Conservation (phyloP, 2,113 vertebrate genomes). For the Gnathonemus echidnorhynchus region DNA sequence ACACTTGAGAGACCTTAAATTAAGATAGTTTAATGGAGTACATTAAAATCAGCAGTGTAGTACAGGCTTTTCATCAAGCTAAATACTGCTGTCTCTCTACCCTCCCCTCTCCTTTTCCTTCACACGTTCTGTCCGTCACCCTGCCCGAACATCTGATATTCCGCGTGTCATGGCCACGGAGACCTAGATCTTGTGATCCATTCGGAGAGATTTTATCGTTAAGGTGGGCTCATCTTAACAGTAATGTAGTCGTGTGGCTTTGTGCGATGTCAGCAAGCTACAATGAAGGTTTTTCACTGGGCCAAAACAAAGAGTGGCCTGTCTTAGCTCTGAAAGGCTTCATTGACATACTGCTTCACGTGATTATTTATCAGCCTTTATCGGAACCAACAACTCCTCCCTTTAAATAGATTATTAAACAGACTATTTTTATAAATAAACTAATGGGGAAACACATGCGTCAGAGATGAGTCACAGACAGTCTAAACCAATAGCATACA, state of each 20-base stretch:
- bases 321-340: conserved; percentile 10
- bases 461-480: background rate
- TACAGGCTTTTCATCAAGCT: background rate
- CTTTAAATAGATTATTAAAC: background rate
- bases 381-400: background rate
- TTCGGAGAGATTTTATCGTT: background rate
- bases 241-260: conserved; percentile 9
- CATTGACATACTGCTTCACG: conserved; percentile 6
- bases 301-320: conserved; percentile 7
- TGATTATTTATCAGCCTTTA: conserved; percentile 9
- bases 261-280: background rate
- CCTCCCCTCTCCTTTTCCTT: background rate
- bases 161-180: background rate
- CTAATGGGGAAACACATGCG: too few species aligned
- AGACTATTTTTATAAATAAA: background rate
- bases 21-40: background rate
- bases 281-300: background rate
- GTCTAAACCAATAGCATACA: background rate
- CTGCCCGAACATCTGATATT: background rate
- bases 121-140: background rate
- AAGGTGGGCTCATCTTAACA: background rate
- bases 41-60: background rate
- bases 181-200: background rate
- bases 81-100: background rate
- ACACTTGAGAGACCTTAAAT: background rate